Evolutionary conservation across 2,113 vertebrate genomes (phyloP).

Genomic region (Anoplopoma fimbria): DNA sequence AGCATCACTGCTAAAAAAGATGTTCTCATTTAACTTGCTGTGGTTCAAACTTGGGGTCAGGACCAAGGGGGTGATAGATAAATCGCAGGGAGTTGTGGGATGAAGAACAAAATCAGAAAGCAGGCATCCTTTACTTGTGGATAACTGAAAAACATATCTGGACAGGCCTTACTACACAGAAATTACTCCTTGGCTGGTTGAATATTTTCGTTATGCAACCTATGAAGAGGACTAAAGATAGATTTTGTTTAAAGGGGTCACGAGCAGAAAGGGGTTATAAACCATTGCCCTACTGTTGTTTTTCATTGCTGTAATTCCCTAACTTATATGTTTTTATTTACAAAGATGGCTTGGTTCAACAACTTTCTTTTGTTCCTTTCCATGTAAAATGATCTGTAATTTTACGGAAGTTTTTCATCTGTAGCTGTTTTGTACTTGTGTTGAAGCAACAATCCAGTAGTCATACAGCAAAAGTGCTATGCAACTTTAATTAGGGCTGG

Average conservation of each 20-base stretch:
- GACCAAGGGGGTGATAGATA: too few relatives aligned
- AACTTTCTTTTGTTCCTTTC: neutral
- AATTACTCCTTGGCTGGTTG: neutral
- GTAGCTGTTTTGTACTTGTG: conserved; percentile 2
- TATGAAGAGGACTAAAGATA: neutral
- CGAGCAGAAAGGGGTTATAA: neutral
- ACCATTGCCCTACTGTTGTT: neutral
- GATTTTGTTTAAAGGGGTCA: neutral
- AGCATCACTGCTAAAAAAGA: neutral
- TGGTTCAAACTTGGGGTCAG: neutral
- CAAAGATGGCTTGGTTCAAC: neutral
- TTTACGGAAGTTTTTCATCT: neutral
- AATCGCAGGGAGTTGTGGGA: neutral
- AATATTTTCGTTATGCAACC: neutral
- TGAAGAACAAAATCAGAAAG: neutral
- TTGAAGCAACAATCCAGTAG: conserved; percentile 13
- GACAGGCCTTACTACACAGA: too few relatives aligned
- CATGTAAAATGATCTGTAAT: neutral
- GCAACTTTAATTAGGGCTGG: conserved; percentile 28
- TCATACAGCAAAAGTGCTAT: neutral
- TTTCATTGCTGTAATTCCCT: neutral
- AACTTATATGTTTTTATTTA: neutral
- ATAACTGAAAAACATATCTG: neutral
- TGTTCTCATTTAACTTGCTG: neutral
- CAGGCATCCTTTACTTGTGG: neutral